Evolutionary conservation across 2,113 vertebrate genomes (phyloP), one percentile per base, ranked within the genome.

Genomic region (Anolis sagrei): DNA sequence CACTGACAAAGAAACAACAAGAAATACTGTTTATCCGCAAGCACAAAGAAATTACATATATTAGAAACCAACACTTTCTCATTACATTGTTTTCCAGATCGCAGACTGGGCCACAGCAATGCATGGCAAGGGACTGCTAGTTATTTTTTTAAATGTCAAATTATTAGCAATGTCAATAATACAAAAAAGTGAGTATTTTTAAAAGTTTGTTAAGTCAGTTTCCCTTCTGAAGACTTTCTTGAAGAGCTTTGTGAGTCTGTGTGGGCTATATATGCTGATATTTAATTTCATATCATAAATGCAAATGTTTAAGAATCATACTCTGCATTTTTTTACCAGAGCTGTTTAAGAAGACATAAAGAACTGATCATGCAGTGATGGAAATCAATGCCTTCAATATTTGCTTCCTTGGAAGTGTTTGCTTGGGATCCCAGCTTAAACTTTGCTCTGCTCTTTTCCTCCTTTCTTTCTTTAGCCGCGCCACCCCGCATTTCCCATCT

Each of bases 131-230:
- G n/a, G n/a, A n/a, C n/a, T n/a, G n/a, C n/a, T n/a, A n/a, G n/a
- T n/a, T n/a, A n/a, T n/a, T n/a, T n/a, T n/a, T n/a, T n/a, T n/a
- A 95, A 93, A 92, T 23, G 61, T 95, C 93, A 95, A 95, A 92
- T 94, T 95, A 95, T 94, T 93, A 95, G 96, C 90, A 93, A 66
- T 79, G 82, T 83, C 69, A 74, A 89, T 95, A 92, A 90, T 92
- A 86, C 58, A 82, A 87, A 49, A 83, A 89, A 92, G 86, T 79
- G n/a, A 82, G 76, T 90, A 89, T 95, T 96, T 7, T 82, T n/a
- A n/a, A n/a, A n/a, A n/a, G n/a, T 92, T 92, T 90, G 94, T 92
- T 94, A 91, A 96, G 90, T 89, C 88, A 77, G 85, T 32, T 89
- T 80, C 86, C 87, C 75, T n/a, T n/a, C n/a, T n/a, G n/a, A n/a